Conservation (phyloP, 2,113 vertebrate species). For the Alethe castanea region DNA sequence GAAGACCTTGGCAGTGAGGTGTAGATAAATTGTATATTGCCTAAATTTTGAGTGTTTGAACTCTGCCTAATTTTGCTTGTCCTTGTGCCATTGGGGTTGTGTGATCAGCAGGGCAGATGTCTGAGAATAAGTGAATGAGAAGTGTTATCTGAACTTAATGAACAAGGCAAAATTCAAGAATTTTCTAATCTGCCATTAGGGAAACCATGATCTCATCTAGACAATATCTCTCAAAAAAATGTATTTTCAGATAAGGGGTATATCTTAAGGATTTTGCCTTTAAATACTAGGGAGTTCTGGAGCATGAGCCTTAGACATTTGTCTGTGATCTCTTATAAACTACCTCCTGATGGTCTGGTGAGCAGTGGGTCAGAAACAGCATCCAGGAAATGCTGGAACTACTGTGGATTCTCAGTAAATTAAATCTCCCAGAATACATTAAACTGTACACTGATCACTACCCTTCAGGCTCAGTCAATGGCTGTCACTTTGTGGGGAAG, state of each 20-base stretch:
- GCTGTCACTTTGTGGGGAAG: background rate
- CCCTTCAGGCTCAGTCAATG: background rate
- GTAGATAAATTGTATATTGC: background rate
- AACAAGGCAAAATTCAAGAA: background rate
- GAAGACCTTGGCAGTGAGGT: background rate
- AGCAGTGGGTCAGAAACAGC: background rate
- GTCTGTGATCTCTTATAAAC: background rate
- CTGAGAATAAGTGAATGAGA: background rate
- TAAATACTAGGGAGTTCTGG: background rate
- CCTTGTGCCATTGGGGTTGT: background rate
- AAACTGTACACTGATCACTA: background rate
- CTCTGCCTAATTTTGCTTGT: background rate
- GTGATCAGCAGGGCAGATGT: background rate
- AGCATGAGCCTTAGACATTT: background rate
- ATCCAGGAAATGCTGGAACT: background rate
- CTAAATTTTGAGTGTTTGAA: background rate
- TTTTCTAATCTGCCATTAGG: background rate
- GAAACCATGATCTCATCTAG: background rate
- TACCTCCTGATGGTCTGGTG: background rate
- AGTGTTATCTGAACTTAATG: background rate
- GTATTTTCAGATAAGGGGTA: background rate
- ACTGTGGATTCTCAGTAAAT: background rate
- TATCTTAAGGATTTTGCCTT: background rate
- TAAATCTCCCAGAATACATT: background rate
- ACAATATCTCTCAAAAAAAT: background rate